Evolutionary conservation across 2,888 invertebrate species (phyloP).

Genomic region (Eilema griseolum): DNA sequence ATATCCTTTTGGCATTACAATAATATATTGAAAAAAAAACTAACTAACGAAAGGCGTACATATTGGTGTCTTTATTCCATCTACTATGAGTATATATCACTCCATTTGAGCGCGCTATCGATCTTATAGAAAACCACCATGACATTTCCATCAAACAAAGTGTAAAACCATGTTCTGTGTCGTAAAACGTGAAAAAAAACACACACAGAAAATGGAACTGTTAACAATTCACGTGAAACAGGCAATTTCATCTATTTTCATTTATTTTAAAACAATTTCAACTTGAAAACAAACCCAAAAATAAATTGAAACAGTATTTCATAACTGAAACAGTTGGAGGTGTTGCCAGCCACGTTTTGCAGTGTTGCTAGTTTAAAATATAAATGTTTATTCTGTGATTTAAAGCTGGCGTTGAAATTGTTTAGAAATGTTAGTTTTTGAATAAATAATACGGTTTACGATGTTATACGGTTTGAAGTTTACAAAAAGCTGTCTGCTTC

Average conservation of each 20-base stretch:
- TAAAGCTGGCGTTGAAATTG: conserved; percentile 7
- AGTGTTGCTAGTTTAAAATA: conserved; percentile 39
- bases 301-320: conserved; percentile 36
- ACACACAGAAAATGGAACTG: neutral
- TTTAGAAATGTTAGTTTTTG: conserved; percentile 10
- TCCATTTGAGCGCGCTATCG: neutral
- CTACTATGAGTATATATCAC: too few species aligned
- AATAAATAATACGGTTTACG: conserved; percentile 12
- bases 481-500: conserved; percentile 2
- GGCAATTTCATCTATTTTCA: conserved; percentile 18
- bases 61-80: too few species aligned
- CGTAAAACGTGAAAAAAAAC: neutral
- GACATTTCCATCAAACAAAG: neutral
- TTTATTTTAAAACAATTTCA: conserved; percentile 37
- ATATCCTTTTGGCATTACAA: too few species aligned
- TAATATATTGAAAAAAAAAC: too few species aligned
- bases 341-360: conserved; percentile 31
- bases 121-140: neutral
- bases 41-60: too few species aligned
- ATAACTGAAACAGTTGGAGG: conserved; percentile 19
- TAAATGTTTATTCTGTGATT: conserved; percentile 25
- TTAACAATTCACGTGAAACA: neutral
- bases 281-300: conserved; percentile 30
- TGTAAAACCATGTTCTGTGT: neutral
- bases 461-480: neutral